A percentile compares a stretch with the other conserved stretches of the same genome.
Conservation (phyloP, 2,113 vertebrate species). For the Dryoscopus gambensis region DNA sequence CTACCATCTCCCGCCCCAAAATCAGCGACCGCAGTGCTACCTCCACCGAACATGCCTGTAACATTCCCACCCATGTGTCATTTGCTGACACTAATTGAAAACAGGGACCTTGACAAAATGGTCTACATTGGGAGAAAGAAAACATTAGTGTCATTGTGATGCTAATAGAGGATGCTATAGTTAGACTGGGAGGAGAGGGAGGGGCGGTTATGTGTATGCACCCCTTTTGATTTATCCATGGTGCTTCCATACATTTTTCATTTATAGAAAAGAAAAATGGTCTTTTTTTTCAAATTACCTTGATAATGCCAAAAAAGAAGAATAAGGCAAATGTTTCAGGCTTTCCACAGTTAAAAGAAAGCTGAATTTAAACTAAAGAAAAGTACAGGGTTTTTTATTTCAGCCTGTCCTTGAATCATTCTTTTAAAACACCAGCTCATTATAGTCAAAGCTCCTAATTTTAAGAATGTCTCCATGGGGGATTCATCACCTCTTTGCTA, state of each 20-base stretch:
- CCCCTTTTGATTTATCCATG: neutral
- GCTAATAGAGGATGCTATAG: constrained; percentile 18
- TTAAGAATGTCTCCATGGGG: constrained; percentile 15
- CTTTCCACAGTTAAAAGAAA: constrained; percentile 28
- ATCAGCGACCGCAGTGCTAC: neutral
- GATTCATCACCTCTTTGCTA: neutral
- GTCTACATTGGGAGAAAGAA: neutral
- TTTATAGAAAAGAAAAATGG: neutral
- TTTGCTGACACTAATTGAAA: neutral
- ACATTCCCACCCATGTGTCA: neutral
- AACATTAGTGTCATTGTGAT: constrained; percentile 46
- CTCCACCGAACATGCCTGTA: neutral
- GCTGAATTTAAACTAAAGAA: constrained; percentile 22
- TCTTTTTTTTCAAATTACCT: neutral
- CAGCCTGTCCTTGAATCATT: constrained; percentile 40
- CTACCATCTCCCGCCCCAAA: neutral
- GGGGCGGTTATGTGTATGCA: neutral
- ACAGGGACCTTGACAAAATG: constrained; percentile 12
- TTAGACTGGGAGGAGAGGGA: neutral
- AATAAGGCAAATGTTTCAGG: constrained; percentile 17
- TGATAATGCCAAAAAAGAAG: constrained; percentile 31
- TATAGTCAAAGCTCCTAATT: constrained; percentile 45
- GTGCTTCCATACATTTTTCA: constrained; percentile 5
- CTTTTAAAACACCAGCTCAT: constrained; percentile 48
- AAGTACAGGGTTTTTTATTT: constrained; percentile 21